phyloP scores from a whole-genome alignment of 2,888 invertebrate genomes.

The Ophraella communa region DNA sequence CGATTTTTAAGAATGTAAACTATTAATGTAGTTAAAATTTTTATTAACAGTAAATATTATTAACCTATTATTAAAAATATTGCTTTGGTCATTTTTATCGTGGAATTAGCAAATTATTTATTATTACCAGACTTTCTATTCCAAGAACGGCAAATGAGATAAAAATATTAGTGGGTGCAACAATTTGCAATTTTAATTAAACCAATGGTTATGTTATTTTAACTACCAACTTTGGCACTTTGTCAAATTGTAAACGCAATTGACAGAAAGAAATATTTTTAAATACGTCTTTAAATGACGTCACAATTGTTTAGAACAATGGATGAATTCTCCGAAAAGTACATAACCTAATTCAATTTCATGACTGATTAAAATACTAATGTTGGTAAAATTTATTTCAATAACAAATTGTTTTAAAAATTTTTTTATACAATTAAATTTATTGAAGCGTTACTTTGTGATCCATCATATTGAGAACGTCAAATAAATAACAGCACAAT shows the following conservation, averaged over 20 bases:
- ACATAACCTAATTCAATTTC: neutral
- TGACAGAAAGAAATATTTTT: no score
- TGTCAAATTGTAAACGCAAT: neutral
- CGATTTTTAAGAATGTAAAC: no score
- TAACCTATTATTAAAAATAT: no score
- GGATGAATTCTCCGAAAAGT: neutral
- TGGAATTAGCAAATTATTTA: neutral
- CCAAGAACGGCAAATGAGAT: neutral
- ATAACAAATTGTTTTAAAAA: no score
- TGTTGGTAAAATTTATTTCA: no score
- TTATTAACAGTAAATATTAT: no score
- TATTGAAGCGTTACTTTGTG: no score
- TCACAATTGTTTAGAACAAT: neutral
- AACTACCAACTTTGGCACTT: neutral
- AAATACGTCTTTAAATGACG: neutral
- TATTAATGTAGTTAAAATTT: no score
- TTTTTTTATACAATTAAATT: no score
- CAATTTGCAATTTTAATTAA: neutral
- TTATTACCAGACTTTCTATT: neutral
- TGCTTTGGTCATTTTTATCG: no score
- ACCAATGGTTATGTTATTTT: neutral
- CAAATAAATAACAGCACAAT: no score
- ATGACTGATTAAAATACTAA: neutral
- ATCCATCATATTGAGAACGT: no score
- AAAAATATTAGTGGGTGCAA: neutral